Percentiles rank a stretch among this genome's conserved stretches.
phyloP scores from a whole-genome alignment of 1,140 invertebrate genomes.

The Magallana ariakensis region DNA sequence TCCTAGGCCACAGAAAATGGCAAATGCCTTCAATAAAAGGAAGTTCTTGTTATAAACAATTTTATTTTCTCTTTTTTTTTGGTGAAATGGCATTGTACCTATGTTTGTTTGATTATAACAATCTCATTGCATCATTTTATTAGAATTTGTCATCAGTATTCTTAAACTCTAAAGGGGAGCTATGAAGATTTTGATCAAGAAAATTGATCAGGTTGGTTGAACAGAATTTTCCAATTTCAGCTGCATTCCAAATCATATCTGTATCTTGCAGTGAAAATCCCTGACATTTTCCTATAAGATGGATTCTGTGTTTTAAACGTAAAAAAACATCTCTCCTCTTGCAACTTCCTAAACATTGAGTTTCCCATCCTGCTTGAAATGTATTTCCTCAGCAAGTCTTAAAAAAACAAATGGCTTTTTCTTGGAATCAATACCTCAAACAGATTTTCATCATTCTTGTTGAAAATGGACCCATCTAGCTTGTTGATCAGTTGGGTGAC shows the following conservation, averaged over 20 bases:
- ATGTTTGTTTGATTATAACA: too few relatives aligned
- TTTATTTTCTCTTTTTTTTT: too few relatives aligned
- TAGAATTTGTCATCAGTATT: too few relatives aligned
- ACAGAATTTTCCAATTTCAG: neutral
- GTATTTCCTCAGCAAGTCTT: too few relatives aligned
- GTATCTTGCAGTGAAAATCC: neutral
- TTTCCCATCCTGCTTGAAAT: too few relatives aligned
- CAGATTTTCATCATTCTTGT: constrained; percentile 90
- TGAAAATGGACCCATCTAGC: constrained; percentile 93
- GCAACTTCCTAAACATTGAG: neutral
- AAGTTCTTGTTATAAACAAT: too few relatives aligned
- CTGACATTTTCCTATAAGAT: constrained; percentile 17
- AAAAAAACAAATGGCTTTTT: too few relatives aligned
- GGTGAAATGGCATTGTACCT: too few relatives aligned
- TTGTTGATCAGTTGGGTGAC: constrained; percentile 97
- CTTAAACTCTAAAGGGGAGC: too few relatives aligned
- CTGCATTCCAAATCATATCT: neutral
- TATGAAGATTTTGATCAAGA: too few relatives aligned
- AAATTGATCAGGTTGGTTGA: too few relatives aligned
- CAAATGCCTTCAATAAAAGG: constrained; percentile 93
- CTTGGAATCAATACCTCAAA: constrained; percentile 71
- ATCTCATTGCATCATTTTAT: too few relatives aligned
- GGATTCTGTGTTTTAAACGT: neutral
- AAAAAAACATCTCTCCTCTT: neutral
- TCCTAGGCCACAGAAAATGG: constrained; percentile 96